These are phyloP conservation scores for Geotrupes spiniger DNA, from an alignment of 2,888 invertebrate genomes.

Conservation along the genomic window DNA sequence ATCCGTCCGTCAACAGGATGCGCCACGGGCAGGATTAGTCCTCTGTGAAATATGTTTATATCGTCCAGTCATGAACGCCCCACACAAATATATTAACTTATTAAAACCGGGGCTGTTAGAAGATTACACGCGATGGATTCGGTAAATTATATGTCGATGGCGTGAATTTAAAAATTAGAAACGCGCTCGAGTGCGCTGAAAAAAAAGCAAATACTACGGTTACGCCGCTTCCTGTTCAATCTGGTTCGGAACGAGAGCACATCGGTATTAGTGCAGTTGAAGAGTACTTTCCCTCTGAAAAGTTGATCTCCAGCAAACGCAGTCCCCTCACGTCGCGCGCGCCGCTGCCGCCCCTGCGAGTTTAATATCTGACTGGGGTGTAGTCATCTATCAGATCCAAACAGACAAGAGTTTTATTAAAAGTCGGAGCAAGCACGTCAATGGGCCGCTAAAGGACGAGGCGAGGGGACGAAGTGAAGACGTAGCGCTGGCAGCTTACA, in stretches of 20 bases:
- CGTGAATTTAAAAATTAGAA: no score
- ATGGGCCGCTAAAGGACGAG: constrained; percentile 39
- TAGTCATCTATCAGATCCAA: constrained; percentile 57
- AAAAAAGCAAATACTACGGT: constrained; percentile 4
- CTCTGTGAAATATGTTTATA: constrained; percentile 40
- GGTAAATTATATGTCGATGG: no score
- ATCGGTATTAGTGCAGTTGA: constrained; percentile 26
- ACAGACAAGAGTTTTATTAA: constrained; percentile 59
- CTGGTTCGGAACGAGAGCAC: constrained; percentile 23
- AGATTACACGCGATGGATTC: no score
- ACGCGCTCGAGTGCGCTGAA: no score
- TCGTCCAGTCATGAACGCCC: constrained; percentile 25
- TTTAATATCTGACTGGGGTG: constrained; percentile 56
- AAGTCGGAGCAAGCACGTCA: constrained; percentile 53
- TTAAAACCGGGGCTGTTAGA: constrained; percentile 8
- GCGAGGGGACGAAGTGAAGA: constrained; percentile 6
- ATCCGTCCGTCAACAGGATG: constrained; percentile 46
- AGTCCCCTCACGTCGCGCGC: constrained; percentile 28
- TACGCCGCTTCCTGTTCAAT: constrained; percentile 16
- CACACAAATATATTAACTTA: constrained; percentile 27
- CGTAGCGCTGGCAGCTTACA: constrained; percentile 6
- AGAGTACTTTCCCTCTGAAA: constrained; percentile 39
- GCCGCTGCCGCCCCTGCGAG: constrained; percentile 29
- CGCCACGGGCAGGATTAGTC: constrained; percentile 40
- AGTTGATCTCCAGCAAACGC: constrained; percentile 40